Conservation (phyloP, 2,797 vertebrate species). For the Simalia tracyae region DNA sequence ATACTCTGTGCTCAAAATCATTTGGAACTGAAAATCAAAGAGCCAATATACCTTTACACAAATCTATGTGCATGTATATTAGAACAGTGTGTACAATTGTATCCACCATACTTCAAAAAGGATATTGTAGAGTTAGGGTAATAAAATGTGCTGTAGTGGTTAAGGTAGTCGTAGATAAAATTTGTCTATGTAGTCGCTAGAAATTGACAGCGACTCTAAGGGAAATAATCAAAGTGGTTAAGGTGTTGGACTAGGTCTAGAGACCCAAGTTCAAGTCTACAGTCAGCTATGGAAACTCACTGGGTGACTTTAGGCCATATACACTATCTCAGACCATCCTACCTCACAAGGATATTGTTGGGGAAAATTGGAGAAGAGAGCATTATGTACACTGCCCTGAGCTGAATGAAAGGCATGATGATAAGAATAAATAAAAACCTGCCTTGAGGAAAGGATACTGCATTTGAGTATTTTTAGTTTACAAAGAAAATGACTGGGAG, state of each 20-base stretch:
- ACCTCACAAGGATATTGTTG: too few species aligned
- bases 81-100: neutral
- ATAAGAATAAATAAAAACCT: too few species aligned
- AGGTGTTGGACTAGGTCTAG: too few species aligned
- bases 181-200: neutral
- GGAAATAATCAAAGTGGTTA: neutral
- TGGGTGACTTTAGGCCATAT: neutral
- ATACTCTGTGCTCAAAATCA: neutral
- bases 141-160: neutral
- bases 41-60: neutral
- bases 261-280: neutral
- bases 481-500: too few species aligned
- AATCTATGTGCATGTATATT: neutral
- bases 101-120: neutral
- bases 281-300: neutral
- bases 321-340: too few species aligned
- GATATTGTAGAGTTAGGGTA: neutral
- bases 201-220: neutral
- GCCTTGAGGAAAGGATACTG: too few species aligned
- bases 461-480: too few species aligned
- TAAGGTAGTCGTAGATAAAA: neutral
- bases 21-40: neutral
- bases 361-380: too few species aligned
- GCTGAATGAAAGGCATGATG: too few species aligned
- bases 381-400: too few species aligned